Base-by-base conservation (phyloP, 2,888 invertebrate species). In the Drosophila prostipennis region DNA sequence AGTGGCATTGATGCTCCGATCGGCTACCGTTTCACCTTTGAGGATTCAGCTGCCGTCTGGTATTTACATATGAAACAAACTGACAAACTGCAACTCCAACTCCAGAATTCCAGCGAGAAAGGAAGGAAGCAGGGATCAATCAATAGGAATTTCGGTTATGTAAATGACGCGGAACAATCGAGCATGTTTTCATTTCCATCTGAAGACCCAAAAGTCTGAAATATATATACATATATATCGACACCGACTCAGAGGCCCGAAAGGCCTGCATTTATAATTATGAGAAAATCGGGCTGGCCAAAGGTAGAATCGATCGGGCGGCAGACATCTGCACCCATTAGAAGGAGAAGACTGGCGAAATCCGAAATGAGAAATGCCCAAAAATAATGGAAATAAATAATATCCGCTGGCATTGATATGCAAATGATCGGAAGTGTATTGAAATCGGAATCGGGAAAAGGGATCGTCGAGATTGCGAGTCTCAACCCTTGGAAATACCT, bases 361-460 rank as follows among this genome's bases (percentile, higher is more conserved):
- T 63, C 63, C 32, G 3, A n/a, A 71, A 79, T 73, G 61, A 55
- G 72, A 75, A 34, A 79, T 72, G 68, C 75, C 68, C 53, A 70
- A 80, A 78, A 78, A 80, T 81, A 84, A 84, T 80, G 83, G 69
- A 80, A 80, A 82, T 83, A 83, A 83, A 83, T 83, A 87, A 87
- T 89, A 87, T 80, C 89, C 78, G 84, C 78, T 77, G 58, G 82
- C 87, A 88, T 88, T 89, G 84, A 88, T 88, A 88, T 88, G 88
- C 79, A 88, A 88, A 88, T 88, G 48, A 69, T 72, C 29, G 2
- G 34, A 11, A 82, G 73, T 76, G 71, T 79, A 86, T 85, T 80
- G 79, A 81, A 81, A 81, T 74, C 67, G 74, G 73, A 70, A 69
- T 49, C 57, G 6, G 16, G n/a, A 7, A 48, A 37, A 48, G 40